Evolutionary conservation across 2,113 vertebrate genomes (phyloP).

Genomic region (Condylura cristata): DNA sequence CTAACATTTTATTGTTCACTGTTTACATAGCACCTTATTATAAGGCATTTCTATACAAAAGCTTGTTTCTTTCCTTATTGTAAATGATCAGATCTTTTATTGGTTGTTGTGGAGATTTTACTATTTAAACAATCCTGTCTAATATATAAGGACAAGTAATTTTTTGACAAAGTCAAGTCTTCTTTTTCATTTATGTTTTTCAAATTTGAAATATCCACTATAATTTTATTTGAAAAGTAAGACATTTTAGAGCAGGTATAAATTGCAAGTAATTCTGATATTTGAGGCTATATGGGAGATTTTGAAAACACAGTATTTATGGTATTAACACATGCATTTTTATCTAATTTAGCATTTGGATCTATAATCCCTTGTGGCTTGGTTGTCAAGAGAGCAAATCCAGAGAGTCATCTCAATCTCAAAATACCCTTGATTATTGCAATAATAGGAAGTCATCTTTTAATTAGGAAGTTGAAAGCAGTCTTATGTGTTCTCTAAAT

Average conservation of each 20-base stretch:
- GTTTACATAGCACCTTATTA: neutral
- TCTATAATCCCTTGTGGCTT: neutral
- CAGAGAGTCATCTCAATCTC: neutral
- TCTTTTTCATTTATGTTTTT: neutral
- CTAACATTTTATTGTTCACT: neutral
- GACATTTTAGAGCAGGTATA: constrained; percentile 23
- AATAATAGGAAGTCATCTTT: constrained; percentile 15
- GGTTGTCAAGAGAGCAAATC: neutral
- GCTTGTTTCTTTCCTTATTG: neutral
- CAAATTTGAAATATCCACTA: neutral
- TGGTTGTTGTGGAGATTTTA: neutral
- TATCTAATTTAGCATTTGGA: constrained; percentile 16
- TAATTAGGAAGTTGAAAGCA: neutral
- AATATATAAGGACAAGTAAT: neutral
- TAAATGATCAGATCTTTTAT: neutral
- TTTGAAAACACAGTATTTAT: constrained; percentile 38
- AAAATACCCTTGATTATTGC: neutral
- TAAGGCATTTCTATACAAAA: neutral
- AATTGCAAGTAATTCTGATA: neutral
- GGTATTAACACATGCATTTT: neutral
- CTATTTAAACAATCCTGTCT: neutral
- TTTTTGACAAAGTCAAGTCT: neutral
- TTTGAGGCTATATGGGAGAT: constrained; percentile 15
- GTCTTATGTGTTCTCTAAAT: neutral
- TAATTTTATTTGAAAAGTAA: neutral